Base-by-base conservation (phyloP, 2,888 invertebrate genomes). In the Hypomecis punctinalis region DNA sequence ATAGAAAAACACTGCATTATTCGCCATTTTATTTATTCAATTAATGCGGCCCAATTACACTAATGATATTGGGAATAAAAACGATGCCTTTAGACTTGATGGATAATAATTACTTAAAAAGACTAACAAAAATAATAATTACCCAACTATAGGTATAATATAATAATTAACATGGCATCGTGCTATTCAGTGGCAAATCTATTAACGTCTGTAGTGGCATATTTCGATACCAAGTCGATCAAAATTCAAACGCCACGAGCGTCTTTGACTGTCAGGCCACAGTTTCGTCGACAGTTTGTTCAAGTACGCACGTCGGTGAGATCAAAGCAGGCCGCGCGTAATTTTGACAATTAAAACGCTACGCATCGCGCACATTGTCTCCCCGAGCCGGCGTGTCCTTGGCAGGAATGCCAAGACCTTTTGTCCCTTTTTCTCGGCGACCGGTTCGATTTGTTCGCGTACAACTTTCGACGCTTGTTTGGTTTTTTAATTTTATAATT, bases 311-410 rank as follows among this genome's bases (percentile, higher is more conserved):
- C 7, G 83, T 78, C 90, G 90, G 91, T 85, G 72, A 79, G 76
- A 75, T 89, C 88, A 91, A 91, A 90, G 76, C 77, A 5, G 71
- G 75, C 67, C 75, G 71, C 68, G 84, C 80, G 88, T 86, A 88
- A 90, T 91, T 91, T 90, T 86, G 90, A 90, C 91, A 91, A 92
- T 93, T 92, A 92, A 92, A 92, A 87, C 81, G 84, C 89, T 84
- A 81, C 78, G 84, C 85, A 89, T 91, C 81, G 86, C 85, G 78
- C 79, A 81, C 89, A 86, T 89, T 80, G 87, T 78, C 79, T 78
- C 75, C 78, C 74, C 79, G 75, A 66, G 76, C 72, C 68, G 72
- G 70, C 69, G 88, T 91, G 91, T 88, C 91, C 91, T 92, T 92
- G 91, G 81, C 75, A 81, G 83, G 92, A 91, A 92, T 91, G 86